These are phyloP conservation scores for Raja brachyura DNA, from an alignment of 2,113 vertebrate genomes.

Conservation along the genomic window DNA sequence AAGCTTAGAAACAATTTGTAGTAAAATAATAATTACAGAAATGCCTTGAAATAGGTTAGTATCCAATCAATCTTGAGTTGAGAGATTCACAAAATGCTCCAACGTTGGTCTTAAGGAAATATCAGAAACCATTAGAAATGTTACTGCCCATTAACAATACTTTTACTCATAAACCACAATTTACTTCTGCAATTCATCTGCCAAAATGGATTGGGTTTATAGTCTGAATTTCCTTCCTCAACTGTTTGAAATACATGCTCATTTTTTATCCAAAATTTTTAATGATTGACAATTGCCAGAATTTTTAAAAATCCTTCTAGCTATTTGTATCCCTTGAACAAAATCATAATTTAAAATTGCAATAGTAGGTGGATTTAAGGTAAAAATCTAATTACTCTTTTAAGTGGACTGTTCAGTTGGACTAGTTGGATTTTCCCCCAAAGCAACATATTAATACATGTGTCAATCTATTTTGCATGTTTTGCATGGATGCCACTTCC, in stretches of 20 bases:
- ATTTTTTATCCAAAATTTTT: background rate
- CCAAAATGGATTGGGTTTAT: background rate
- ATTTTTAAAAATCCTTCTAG: background rate
- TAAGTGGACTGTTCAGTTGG: background rate
- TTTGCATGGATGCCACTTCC: constrained; percentile 27
- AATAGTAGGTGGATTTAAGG: background rate
- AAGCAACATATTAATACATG: constrained; percentile 25
- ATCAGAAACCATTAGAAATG: background rate
- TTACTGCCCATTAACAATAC: background rate
- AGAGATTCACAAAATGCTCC: background rate
- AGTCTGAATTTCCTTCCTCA: background rate
- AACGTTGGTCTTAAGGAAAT: background rate
- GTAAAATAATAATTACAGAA: background rate
- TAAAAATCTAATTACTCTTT: background rate
- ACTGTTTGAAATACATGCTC: no score
- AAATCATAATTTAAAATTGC: constrained; percentile 15
- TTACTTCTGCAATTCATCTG: background rate
- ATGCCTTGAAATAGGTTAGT: background rate
- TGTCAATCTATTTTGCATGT: constrained; percentile 33
- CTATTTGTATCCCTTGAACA: no score
- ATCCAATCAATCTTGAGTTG: background rate
- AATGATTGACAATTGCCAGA: background rate
- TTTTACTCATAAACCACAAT: background rate
- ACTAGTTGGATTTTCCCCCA: background rate
- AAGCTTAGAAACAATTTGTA: background rate